phyloP scores from a whole-genome alignment of 2,113 vertebrate genomes.

The Dolichotis patagonum region DNA sequence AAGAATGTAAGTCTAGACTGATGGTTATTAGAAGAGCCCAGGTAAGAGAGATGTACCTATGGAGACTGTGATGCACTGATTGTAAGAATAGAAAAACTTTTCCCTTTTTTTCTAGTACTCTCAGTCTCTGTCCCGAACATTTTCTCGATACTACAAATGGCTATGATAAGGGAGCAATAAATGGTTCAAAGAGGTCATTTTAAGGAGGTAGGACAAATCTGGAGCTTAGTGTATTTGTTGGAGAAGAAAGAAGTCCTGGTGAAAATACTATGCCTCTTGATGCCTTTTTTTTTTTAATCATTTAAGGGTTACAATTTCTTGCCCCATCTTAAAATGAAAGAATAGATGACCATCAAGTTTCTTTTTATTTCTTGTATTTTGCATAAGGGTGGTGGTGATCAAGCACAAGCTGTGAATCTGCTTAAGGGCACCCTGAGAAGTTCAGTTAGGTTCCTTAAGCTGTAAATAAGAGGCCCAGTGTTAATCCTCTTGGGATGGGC shows the following conservation, averaged over 20 bases:
- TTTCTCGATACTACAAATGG: slow-evolving; percentile 36
- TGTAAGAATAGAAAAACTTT: neutral
- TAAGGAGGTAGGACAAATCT: slow-evolving; percentile 25
- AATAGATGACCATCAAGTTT: neutral
- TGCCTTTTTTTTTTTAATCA: neutral
- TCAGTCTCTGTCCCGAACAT: slow-evolving; percentile 23
- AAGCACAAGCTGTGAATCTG: slow-evolving; percentile 17
- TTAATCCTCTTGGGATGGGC: slow-evolving; percentile 25
- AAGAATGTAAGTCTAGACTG: neutral
- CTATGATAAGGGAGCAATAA: neutral
- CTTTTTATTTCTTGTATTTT: slow-evolving; percentile 51
- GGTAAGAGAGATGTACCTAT: neutral
- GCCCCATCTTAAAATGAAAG: slow-evolving; percentile 17
- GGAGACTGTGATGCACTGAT: neutral
- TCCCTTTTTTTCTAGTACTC: neutral
- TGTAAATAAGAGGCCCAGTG: neutral
- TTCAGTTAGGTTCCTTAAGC: slow-evolving; percentile 10
- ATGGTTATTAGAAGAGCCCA: neutral
- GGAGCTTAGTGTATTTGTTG: neutral
- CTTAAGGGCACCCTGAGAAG: slow-evolving; percentile 19
- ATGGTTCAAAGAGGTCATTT: neutral
- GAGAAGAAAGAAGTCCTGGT: slow-evolving; percentile 21
- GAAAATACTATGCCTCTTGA: neutral
- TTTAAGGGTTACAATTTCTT: neutral
- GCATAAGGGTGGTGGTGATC: neutral